Conservation (phyloP, 2,888 invertebrate genomes). For the Oligia strigilis region DNA sequence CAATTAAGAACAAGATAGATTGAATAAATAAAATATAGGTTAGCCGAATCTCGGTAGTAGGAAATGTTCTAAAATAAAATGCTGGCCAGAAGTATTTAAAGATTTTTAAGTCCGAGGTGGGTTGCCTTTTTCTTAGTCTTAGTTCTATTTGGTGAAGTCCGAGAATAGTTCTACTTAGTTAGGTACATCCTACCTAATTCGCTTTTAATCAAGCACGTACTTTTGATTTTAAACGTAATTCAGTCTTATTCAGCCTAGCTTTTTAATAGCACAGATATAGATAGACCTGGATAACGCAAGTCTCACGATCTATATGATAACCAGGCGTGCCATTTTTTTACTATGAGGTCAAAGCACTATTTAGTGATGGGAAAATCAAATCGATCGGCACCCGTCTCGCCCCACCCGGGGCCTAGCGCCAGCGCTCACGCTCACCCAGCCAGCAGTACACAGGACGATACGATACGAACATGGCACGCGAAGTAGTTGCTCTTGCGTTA, state of each 20-base stretch:
- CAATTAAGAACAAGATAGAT: constrained; percentile 70
- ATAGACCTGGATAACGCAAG: no score
- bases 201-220: constrained; percentile 15
- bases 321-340: no score
- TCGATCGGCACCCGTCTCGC: no score
- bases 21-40: constrained; percentile 66
- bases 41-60: constrained; percentile 48
- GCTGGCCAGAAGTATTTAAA: neutral
- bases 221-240: constrained; percentile 22
- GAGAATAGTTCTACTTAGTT: neutral
- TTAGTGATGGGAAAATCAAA: no score
- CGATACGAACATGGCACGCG: no score
- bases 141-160: neutral
- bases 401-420: no score
- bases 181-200: neutral
- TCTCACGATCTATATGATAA: no score
- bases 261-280: neutral
- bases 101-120: neutral
- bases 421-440: no score
- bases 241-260: neutral
- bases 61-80: constrained; percentile 28
- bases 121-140: no score
- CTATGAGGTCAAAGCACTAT: no score
- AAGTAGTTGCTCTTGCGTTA: no score
- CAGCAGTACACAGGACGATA: no score